Percentiles rank a stretch among this genome's conserved stretches.
phyloP scores from a whole-genome alignment of 2,888 invertebrate genomes.

The Scaptomyza flava region DNA sequence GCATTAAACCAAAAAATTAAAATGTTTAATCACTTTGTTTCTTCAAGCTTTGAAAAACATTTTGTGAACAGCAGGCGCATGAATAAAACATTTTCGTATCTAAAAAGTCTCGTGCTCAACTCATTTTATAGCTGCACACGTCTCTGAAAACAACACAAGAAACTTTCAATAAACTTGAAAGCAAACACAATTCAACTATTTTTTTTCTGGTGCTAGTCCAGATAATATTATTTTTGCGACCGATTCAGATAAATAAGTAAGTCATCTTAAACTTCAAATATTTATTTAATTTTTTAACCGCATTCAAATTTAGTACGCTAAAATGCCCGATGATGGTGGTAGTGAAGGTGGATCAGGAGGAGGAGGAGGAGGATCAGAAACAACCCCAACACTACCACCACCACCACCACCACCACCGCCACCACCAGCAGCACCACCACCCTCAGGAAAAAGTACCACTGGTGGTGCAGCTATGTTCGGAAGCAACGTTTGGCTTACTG shows the following conservation, averaged over 20 bases:
- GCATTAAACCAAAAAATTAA: too few relatives aligned
- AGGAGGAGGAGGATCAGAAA: neutral
- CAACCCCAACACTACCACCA: too few relatives aligned
- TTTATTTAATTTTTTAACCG: neutral
- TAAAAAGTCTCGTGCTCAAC: neutral
- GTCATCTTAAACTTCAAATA: neutral
- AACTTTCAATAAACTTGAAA: neutral
- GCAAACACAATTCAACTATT: neutral
- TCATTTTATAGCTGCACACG: neutral
- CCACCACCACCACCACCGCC: too few relatives aligned
- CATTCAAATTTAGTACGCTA: neutral
- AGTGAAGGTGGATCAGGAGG: too few relatives aligned
- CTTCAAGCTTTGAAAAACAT: neutral
- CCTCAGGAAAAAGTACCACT: slow-evolving; percentile 24
- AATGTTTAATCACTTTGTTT: too few relatives aligned
- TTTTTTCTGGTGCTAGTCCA: neutral
- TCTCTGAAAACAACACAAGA: neutral
- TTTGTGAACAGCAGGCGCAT: slow-evolving; percentile 2
- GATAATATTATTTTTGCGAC: neutral
- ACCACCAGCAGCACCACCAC: neutral
- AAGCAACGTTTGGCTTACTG: slow-evolving; percentile 34
- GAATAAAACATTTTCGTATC: neutral
- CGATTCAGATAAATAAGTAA: neutral
- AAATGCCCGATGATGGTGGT: too few relatives aligned
- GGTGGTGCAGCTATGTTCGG: slow-evolving; percentile 18